A percentile compares a stretch with the other conserved stretches of the same genome.
Conservation (phyloP, 1,140 invertebrate genomes). For the Sarcophaga peregrina region DNA sequence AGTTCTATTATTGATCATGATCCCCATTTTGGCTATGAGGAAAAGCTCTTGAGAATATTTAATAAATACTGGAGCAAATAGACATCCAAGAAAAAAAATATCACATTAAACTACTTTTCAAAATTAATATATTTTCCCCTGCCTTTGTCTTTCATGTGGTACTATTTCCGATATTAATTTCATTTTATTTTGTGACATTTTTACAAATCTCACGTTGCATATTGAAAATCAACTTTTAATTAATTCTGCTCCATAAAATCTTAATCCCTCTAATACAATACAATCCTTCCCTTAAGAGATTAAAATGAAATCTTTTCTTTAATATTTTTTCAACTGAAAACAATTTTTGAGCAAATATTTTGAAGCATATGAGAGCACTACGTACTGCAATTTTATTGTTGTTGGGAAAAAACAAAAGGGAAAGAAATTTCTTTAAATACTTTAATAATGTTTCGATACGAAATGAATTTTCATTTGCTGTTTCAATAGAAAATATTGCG, state of each 20-base stretch:
- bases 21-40: too few species aligned
- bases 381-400: background rate
- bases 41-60: too few species aligned
- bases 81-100: too few species aligned
- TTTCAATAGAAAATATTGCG: background rate
- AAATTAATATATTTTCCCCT: too few species aligned
- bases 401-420: background rate
- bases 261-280: background rate
- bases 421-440: slow-evolving; percentile 7
- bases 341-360: background rate
- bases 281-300: background rate
- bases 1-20: too few species aligned
- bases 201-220: too few species aligned
- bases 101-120: too few species aligned
- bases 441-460: background rate
- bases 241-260: slow-evolving; percentile 15
- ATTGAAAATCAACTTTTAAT: background rate
- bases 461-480: background rate
- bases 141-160: too few species aligned
- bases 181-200: too few species aligned
- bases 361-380: too few species aligned
- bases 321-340: slow-evolving; percentile 14
- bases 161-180: too few species aligned
- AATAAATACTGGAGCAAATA: too few species aligned
- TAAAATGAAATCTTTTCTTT: background rate